Base-by-base conservation (phyloP, 2,113 vertebrate genomes). In the Tautogolabrus adspersus region DNA sequence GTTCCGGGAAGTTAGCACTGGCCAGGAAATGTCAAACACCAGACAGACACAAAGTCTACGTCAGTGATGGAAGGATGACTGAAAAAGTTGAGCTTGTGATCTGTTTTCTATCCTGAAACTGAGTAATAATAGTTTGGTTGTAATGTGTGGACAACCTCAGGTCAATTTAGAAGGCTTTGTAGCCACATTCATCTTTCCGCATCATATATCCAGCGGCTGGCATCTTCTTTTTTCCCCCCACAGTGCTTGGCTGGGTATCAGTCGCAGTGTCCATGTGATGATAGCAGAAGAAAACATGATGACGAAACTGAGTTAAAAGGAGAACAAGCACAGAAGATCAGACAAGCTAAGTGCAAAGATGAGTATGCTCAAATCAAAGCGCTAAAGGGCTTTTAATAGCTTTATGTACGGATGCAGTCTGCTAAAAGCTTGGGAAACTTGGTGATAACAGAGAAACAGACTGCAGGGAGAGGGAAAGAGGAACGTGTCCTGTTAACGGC, bases 351-450 rank as follows among this genome's bases (percentile, higher is more conserved):
- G 69, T 70, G 80, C 57, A 82, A 58, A 21, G 77, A 82, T 69
- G 55, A 79, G 62, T 54, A 40, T 62, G 58, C 37, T 68, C 34
- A 69, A 77, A 72, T 63, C 73, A 76, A 79, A 85, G 77, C 52
- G 66, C 56, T 66, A 5, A 26, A 23, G 56, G 68, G 72, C 62
- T 87, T 85, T 84, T 86, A 85, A 86, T 79, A 79, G 87, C 85
- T 75, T 75, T 72, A 64, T 60, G 68, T 82, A 63, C 8, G 63
- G 62, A 79, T 72, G 26, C 4, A 0, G 16, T 77, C 66, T 30
- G 66, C 65, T 65, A 68, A 63, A 72, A 52, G 59, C 9, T 38
- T 56, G 10, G 18, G 57, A 66, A 75, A 81, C 26, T 40, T 37
- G 79, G 38, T 54, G 84, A 81, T 72, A 54, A 42, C 11, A 52